Percentiles rank a stretch among this genome's conserved stretches.
phyloP scores from a whole-genome alignment of 2,888 invertebrate species.

The Netelia inedita region DNA sequence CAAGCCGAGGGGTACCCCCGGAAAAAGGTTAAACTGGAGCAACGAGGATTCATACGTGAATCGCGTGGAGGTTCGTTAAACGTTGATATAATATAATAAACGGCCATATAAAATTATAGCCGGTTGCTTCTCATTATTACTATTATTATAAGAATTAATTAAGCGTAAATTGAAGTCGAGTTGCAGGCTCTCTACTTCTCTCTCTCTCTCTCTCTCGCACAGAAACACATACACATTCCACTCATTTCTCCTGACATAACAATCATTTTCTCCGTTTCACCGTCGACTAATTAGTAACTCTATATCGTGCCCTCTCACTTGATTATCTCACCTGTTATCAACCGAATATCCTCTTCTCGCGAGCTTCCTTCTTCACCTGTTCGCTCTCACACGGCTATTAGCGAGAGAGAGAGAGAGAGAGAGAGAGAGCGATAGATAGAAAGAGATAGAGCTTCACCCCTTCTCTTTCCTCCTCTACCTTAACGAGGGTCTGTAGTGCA shows the following conservation, averaged over 20 bases:
- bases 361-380: constrained; percentile 14
- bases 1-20: not conserved
- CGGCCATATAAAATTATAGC: not conserved
- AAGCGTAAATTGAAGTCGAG: not conserved
- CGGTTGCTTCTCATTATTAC: not conserved
- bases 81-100: not conserved
- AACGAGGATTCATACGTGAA: constrained; percentile 20
- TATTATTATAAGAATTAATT: not conserved
- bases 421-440: no score
- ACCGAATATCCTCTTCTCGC: constrained; percentile 17
- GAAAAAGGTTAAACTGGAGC: not conserved
- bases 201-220: not conserved
- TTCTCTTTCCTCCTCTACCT: no score
- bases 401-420: not conserved
- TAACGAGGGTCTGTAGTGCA: no score
- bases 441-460: no score
- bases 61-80: constrained; percentile 4
- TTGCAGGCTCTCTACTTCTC: not conserved
- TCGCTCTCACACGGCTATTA: constrained; percentile 25
- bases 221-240: not conserved
- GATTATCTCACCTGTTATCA: constrained; percentile 32
- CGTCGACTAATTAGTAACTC: constrained; percentile 10
- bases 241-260: not conserved
- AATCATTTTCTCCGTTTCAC: constrained; percentile 13
- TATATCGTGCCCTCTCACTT: constrained; percentile 15